Percentiles rank a stretch among this genome's conserved stretches.
phyloP scores from a whole-genome alignment of 2,888 invertebrate genomes.

The Diabrotica balteata region DNA sequence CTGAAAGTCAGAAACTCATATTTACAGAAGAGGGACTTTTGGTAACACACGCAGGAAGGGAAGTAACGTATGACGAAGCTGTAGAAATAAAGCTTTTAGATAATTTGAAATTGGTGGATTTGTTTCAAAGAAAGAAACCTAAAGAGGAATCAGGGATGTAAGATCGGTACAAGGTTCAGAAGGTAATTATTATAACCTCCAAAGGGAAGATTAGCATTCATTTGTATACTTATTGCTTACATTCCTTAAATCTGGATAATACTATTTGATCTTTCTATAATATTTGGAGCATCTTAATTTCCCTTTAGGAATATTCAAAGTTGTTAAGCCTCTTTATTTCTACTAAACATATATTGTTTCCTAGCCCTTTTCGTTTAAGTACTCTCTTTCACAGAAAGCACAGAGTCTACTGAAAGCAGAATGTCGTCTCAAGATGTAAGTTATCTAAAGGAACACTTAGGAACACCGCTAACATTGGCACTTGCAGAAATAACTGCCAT shows the following conservation, averaged over 20 bases:
- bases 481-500: constrained; percentile 60
- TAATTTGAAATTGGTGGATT: constrained; percentile 41
- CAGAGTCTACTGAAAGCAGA: constrained; percentile 30
- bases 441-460: constrained; percentile 56
- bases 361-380: no score
- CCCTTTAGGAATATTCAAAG: no score
- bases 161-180: constrained; percentile 19
- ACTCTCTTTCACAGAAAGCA: constrained; percentile 1
- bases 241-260: no score
- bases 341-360: no score
- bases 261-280: no score
- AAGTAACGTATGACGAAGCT: constrained; percentile 52
- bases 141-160: constrained; percentile 2
- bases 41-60: constrained; percentile 49
- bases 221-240: no score
- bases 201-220: no score
- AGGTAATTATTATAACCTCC: constrained; percentile 4
- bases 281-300: no score
- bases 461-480: constrained; percentile 58
- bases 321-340: no score
- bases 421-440: constrained; percentile 53
- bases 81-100: constrained; percentile 49
- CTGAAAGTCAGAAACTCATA: constrained; percentile 49
- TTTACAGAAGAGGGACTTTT: constrained; percentile 52
- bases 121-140: constrained; percentile 1